Evolutionary conservation across 2,797 vertebrate genomes (phyloP).

Genomic region (Lateolabrax maculatus): DNA sequence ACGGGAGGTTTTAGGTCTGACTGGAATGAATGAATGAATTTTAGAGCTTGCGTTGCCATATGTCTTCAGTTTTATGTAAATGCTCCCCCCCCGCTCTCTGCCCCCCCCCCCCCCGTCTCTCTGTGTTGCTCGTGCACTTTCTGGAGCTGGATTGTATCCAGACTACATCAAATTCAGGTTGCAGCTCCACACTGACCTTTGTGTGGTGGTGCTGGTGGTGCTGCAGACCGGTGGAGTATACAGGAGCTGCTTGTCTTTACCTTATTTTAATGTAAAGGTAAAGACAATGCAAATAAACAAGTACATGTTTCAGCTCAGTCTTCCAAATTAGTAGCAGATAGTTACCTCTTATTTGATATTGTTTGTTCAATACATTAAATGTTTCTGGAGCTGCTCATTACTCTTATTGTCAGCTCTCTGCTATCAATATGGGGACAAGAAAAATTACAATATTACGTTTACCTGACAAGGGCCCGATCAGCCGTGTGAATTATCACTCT

Average conservation of each 20-base stretch:
- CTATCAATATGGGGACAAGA: no score
- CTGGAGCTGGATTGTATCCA: slow-evolving; percentile 5
- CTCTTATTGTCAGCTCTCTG: background rate
- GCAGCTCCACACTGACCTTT: slow-evolving; percentile 33
- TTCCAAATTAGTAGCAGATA: background rate
- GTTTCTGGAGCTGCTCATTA: background rate
- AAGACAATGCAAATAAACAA: background rate
- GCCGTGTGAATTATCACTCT: no score
- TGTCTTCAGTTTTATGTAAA: slow-evolving; percentile 50
- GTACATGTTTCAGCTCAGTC: background rate
- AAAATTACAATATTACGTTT: no score
- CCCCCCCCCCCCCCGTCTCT: background rate
- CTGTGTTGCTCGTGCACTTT: background rate
- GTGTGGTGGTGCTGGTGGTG: background rate
- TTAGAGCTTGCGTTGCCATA: background rate
- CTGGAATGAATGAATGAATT: slow-evolving; percentile 49
- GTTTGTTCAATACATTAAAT: no score
- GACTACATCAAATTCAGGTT: background rate
- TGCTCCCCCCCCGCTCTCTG: background rate
- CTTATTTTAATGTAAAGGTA: background rate
- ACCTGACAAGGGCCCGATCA: background rate
- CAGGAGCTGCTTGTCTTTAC: background rate
- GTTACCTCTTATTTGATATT: background rate
- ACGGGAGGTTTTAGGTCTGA: slow-evolving; percentile 48
- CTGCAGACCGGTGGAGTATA: background rate